A percentile compares a stretch with the other conserved stretches of the same genome.
phyloP scores from a whole-genome alignment of 2,113 vertebrate genomes.

The Seriola aureovittata region DNA sequence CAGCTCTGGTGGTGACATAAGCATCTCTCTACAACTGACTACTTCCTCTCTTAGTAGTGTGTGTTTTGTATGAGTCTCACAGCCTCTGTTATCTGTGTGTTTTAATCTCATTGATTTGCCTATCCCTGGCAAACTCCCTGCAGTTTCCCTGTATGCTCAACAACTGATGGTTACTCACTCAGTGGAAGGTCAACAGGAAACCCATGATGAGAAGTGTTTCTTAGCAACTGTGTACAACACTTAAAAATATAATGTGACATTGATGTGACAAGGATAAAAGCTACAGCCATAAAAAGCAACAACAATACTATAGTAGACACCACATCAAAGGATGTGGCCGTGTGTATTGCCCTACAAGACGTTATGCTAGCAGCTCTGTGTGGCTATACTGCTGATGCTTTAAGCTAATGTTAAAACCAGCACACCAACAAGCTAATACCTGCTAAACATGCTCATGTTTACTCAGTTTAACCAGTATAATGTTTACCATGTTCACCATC shows the following conservation, averaged over 20 bases:
- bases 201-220: neutral
- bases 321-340: neutral
- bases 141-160: conserved; percentile 50
- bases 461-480: no score
- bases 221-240: neutral
- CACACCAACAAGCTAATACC: neutral
- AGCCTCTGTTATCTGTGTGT: conserved; percentile 71
- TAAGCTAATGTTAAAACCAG: neutral
- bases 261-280: neutral
- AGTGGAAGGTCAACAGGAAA: conserved; percentile 10
- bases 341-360: neutral
- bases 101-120: conserved; percentile 82
- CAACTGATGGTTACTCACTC: conserved; percentile 9
- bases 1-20: conserved; percentile 34
- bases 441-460: neutral
- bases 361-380: neutral
- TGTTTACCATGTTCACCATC: no score
- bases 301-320: neutral
- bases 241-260: neutral
- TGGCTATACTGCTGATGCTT: neutral
- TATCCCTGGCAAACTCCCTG: conserved; percentile 70
- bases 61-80: conserved; percentile 44
- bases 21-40: conserved; percentile 53
- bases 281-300: neutral
- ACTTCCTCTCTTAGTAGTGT: conserved; percentile 79